Evolutionary conservation across 1,140 invertebrate genomes (phyloP).

Genomic region (Nephila pilipes): DNA sequence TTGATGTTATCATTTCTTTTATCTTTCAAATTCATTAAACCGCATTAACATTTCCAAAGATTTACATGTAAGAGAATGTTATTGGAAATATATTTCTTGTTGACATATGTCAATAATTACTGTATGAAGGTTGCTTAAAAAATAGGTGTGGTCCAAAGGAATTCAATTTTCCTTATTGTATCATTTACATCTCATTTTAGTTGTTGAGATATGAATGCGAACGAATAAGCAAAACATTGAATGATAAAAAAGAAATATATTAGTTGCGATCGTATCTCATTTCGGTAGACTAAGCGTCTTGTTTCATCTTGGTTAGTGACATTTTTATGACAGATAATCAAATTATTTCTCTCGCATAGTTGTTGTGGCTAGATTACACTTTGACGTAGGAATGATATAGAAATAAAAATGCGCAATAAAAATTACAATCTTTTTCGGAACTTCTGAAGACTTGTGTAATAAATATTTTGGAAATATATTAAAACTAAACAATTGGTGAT

Average conservation of each 20-base stretch:
- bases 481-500: no score
- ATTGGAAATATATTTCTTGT: background rate
- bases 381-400: background rate
- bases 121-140: background rate
- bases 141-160: background rate
- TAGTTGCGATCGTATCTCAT: constrained; percentile 3
- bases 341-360: background rate
- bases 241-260: background rate
- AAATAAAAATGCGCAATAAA: no score
- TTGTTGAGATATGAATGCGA: background rate
- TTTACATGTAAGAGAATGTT: no score
- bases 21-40: no score
- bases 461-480: no score
- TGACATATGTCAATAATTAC: background rate
- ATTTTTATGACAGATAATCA: constrained; percentile 33
- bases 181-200: background rate
- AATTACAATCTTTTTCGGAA: no score
- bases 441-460: no score
- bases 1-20: no score
- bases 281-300: background rate
- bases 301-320: constrained; percentile 2
- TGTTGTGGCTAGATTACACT: background rate
- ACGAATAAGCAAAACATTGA: background rate
- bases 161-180: background rate
- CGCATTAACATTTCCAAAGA: no score